A percentile compares a stretch with the other conserved stretches of the same genome.
Evolutionary conservation across 2,113 vertebrate species (phyloP).

Genomic region (Leucopsar rothschildi): DNA sequence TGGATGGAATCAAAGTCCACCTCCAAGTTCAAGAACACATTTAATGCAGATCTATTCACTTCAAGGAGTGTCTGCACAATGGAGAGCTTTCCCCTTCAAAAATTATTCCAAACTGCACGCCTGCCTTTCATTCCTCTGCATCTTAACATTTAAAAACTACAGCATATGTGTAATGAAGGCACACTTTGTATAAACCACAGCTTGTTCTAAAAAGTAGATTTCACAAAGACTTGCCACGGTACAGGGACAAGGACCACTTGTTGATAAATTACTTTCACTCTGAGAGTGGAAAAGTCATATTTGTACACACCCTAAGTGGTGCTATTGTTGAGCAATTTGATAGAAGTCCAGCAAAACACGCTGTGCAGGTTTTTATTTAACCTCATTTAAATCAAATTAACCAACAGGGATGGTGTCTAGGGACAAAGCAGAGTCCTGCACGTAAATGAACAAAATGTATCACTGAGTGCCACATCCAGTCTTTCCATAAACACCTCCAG

Average conservation of each 20-base stretch:
- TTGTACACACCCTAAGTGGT: background rate
- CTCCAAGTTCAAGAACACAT: slow-evolving; percentile 4
- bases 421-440: background rate
- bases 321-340: slow-evolving; percentile 30
- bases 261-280: slow-evolving; percentile 56
- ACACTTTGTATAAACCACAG: background rate
- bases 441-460: background rate
- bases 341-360: background rate
- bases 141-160: background rate
- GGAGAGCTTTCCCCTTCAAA: slow-evolving; percentile 27
- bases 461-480: background rate
- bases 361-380: background rate
- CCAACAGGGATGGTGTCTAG: background rate
- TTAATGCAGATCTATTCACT: slow-evolving; percentile 40
- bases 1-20: background rate
- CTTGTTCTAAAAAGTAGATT: background rate
- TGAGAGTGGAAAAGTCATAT: background rate
- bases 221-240: slow-evolving; percentile 20
- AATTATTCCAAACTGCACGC: slow-evolving; percentile 3
- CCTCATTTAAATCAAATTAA: slow-evolving; percentile 1
- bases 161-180: background rate
- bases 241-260: slow-evolving; percentile 62
- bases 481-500: background rate
- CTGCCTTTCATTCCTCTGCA: background rate
- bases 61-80: background rate